These are phyloP conservation scores for Bombylius discolor DNA, from an alignment of 2,888 invertebrate species.

Conservation along the genomic window DNA sequence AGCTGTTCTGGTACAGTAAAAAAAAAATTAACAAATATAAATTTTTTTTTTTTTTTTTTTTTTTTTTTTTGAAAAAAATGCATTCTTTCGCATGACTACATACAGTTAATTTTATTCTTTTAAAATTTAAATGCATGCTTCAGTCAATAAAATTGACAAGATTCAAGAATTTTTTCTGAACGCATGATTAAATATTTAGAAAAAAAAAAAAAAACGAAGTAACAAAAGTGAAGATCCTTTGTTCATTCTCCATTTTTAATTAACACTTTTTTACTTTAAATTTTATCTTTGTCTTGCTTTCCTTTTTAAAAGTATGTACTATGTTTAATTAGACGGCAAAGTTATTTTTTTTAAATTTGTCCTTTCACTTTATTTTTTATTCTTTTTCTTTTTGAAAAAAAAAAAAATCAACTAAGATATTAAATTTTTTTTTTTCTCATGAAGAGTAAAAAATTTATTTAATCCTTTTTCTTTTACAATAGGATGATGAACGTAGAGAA, in stretches of 20 bases:
- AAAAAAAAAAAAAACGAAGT: background rate
- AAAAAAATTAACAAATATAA: too few species aligned
- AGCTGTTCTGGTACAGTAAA: slow-evolving; percentile 30
- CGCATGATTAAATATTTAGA: background rate
- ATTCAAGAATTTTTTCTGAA: background rate
- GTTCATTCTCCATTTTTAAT: too few species aligned
- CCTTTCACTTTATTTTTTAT: background rate
- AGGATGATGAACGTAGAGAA: slow-evolving; percentile 41
- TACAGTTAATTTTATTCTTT: too few species aligned
- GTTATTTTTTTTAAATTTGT: background rate
- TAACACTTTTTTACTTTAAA: too few species aligned
- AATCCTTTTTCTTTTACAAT: slow-evolving; percentile 6
- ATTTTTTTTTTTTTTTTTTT: background rate
- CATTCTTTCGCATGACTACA: too few species aligned
- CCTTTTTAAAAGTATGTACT: background rate
- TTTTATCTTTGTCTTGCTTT: background rate
- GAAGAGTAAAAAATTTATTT: background rate
- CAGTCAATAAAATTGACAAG: too few species aligned
- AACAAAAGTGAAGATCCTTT: too few species aligned
- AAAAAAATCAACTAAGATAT: background rate
- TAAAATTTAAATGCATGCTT: too few species aligned
- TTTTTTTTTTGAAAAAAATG: too few species aligned
- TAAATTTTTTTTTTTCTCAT: too few species aligned
- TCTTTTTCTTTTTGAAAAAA: background rate
- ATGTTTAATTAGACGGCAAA: too few species aligned